Evolutionary conservation across 2,797 vertebrate genomes (phyloP).

Genomic region (Echeneis naucrates): DNA sequence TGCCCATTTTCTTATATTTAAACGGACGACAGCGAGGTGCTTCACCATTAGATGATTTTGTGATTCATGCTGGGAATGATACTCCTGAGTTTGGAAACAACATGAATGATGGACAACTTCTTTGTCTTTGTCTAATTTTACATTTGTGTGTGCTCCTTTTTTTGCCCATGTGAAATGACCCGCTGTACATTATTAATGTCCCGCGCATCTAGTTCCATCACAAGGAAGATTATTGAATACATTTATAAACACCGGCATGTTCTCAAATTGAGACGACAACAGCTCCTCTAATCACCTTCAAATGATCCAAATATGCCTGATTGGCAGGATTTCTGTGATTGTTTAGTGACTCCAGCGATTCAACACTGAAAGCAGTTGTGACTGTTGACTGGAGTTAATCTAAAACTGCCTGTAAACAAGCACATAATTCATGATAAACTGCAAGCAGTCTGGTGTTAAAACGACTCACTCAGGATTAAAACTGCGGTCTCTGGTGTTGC

Average conservation of each 20-base stretch:
- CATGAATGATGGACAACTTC: no score
- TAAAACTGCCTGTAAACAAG: conserved; percentile 73
- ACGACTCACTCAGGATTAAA: conserved; percentile 48
- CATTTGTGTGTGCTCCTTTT: no score
- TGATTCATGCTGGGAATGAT: conserved; percentile 23
- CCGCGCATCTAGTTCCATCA: no score
- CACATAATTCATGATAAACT: conserved; percentile 65
- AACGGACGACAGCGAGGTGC: conserved; percentile 50
- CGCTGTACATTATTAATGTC: no score
- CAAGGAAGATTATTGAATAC: not conserved
- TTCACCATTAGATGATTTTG: conserved; percentile 40
- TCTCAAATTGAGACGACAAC: conserved; percentile 15
- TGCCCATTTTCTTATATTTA: conserved; percentile 45
- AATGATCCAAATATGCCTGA: conserved; percentile 51
- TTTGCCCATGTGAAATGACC: no score
- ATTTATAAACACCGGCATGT: not conserved
- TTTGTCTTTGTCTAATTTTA: no score
- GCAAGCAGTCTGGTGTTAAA: conserved; percentile 54
- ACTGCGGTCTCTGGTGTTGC: conserved; percentile 38
- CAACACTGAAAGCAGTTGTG: conserved; percentile 62
- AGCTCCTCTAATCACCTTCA: conserved; percentile 48
- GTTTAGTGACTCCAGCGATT: conserved; percentile 51
- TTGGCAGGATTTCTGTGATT: conserved; percentile 59
- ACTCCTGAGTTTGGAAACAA: conserved; percentile 42
- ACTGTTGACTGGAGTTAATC: conserved; percentile 71